Percentiles rank a stretch among this genome's conserved stretches.
Evolutionary conservation across 2,113 vertebrate species (phyloP).

Genomic region (Ptyas mucosa): DNA sequence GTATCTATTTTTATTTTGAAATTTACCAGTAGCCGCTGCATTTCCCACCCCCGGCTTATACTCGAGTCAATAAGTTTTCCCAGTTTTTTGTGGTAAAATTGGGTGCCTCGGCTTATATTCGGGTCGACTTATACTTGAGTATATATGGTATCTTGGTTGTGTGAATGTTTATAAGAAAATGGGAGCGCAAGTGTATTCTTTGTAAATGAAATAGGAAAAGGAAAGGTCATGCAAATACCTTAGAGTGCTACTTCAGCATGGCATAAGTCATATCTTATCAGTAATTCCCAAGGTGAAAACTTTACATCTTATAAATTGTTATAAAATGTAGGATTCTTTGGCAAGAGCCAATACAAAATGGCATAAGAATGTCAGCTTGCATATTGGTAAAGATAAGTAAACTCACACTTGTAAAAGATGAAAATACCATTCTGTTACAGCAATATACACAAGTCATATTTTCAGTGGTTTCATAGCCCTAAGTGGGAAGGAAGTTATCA

Average conservation of each 20-base stretch:
- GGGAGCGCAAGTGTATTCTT: conserved; percentile 31
- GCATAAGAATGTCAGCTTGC: conserved; percentile 30
- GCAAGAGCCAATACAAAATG: conserved; percentile 36
- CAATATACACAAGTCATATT: neutral
- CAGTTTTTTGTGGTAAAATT: no score
- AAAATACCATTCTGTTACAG: neutral
- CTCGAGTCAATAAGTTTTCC: no score
- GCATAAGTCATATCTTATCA: conserved; percentile 49
- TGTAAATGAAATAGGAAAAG: conserved; percentile 35
- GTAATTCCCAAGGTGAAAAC: conserved; percentile 26
- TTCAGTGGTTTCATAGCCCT: neutral
- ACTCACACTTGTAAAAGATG: neutral
- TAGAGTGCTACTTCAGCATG: conserved; percentile 19
- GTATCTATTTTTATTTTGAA: no score
- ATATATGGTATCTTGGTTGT: conserved; percentile 65
- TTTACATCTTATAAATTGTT: conserved; percentile 41
- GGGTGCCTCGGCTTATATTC: no score
- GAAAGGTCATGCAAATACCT: conserved; percentile 50
- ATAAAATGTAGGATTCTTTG: conserved; percentile 47
- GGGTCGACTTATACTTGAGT: no score
- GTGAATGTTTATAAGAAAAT: conserved; percentile 43
- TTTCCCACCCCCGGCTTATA: no score
- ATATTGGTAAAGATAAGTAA: conserved; percentile 29
- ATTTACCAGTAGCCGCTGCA: no score
- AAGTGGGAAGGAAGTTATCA: no score